Conservation (phyloP, 1,140 invertebrate species). For the Acromyrmex heyeri region DNA sequence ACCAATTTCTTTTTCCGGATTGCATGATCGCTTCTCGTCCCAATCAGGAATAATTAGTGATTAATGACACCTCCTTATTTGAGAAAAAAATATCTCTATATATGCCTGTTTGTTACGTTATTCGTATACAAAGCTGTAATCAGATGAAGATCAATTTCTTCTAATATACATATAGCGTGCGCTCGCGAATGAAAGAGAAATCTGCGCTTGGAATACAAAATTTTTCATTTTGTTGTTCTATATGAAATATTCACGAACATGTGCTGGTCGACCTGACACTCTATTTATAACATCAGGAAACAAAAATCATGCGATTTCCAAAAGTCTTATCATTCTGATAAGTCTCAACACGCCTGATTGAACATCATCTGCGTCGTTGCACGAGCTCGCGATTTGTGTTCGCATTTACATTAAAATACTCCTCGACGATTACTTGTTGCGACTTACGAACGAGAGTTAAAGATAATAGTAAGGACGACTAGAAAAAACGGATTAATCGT, state of each 20-base stretch:
- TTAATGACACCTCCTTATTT: neutral
- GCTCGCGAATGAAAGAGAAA: constrained; percentile 46
- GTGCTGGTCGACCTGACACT: neutral
- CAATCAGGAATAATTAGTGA: neutral
- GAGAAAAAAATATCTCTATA: neutral
- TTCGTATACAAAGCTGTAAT: constrained; percentile 5
- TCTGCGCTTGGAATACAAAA: constrained; percentile 55
- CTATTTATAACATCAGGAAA: neutral
- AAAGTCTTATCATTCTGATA: neutral
- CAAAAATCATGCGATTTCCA: neutral
- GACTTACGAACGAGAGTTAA: constrained; percentile 34
- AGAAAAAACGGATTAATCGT: constrained; percentile 56
- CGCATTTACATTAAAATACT: constrained; percentile 10
- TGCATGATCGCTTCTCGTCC: neutral
- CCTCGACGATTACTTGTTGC: constrained; percentile 42
- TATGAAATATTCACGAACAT: constrained; percentile 45
- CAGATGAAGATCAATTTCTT: neutral
- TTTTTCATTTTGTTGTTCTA: neutral
- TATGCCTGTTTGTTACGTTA: neutral
- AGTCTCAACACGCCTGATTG: neutral
- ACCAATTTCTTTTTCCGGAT: neutral
- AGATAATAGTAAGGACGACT: constrained; percentile 41
- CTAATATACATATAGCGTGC: neutral
- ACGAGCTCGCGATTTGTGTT: constrained; percentile 36
- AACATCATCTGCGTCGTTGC: neutral